A percentile compares a stretch with the other conserved stretches of the same genome.
Conservation (phyloP, 2,888 invertebrate genomes). For the Scaeva pyrastri region DNA sequence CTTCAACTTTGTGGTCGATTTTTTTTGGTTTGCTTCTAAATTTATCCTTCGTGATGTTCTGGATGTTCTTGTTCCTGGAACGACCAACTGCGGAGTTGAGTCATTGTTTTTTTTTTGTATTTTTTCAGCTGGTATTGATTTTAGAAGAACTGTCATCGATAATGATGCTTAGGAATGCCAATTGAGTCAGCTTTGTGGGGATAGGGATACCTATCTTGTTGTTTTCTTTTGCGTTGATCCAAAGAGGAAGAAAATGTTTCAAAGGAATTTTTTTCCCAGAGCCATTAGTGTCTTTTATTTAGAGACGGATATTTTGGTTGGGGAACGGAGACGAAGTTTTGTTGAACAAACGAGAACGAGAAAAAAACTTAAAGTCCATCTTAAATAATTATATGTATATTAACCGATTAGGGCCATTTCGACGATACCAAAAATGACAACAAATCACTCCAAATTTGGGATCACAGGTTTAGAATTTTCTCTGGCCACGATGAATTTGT, state of each 20-base stretch:
- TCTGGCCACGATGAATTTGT: too few species aligned
- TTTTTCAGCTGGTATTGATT: constrained; percentile 61
- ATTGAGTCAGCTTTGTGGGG: constrained; percentile 40
- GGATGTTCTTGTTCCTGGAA: constrained; percentile 34
- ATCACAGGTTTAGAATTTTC: too few species aligned
- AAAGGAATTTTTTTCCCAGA: not conserved
- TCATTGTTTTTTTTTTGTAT: constrained; percentile 33
- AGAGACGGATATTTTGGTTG: not conserved
- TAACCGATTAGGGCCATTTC: too few species aligned
- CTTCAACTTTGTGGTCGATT: constrained; percentile 6
- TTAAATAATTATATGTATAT: too few species aligned
- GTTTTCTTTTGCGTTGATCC: too few species aligned
- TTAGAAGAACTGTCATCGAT: constrained; percentile 18
- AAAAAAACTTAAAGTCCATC: too few species aligned
- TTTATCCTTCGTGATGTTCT: constrained; percentile 41
- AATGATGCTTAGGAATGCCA: constrained; percentile 54
- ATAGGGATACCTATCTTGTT: not conserved
- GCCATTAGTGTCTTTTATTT: too few species aligned
- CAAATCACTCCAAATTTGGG: too few species aligned
- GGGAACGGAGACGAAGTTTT: not conserved
- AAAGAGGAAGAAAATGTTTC: not conserved
- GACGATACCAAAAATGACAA: too few species aligned
- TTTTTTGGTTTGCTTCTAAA: too few species aligned
- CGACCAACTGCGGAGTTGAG: constrained; percentile 70
- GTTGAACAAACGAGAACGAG: not conserved